A percentile compares a stretch with the other conserved stretches of the same genome.
Evolutionary conservation across 1,140 invertebrate genomes (phyloP).

Genomic region (Phthorimaea operculella): DNA sequence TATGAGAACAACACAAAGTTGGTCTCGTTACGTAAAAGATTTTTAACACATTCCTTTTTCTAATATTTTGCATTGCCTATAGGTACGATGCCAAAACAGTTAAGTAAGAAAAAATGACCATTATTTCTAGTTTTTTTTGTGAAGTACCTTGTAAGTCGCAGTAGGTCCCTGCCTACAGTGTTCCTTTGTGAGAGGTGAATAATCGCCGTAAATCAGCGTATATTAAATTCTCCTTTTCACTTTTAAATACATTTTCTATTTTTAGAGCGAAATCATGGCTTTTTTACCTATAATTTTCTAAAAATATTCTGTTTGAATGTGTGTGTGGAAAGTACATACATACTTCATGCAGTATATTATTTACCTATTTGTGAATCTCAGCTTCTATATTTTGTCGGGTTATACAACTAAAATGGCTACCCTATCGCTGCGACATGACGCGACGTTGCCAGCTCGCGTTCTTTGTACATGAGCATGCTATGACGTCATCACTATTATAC

Average conservation of each 20-base stretch:
- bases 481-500: conserved; percentile 20
- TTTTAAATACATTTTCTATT: too few relatives aligned
- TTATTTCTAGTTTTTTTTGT: too few relatives aligned
- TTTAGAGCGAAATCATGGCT: too few relatives aligned
- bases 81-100: too few relatives aligned
- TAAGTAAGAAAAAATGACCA: too few relatives aligned
- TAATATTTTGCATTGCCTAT: too few relatives aligned
- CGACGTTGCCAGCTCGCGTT: conserved; percentile 22
- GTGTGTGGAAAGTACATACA: not conserved
- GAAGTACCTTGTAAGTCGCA: too few relatives aligned
- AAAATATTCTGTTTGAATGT: not conserved
- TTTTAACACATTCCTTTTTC: not conserved
- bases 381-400: conserved; percentile 32
- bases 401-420: conserved; percentile 36
- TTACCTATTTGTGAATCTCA: not conserved
- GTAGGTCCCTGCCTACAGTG: too few relatives aligned
- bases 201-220: too few relatives aligned
- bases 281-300: too few relatives aligned
- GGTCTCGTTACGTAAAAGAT: not conserved
- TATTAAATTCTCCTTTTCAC: too few relatives aligned
- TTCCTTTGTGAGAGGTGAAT: too few relatives aligned
- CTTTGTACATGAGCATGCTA: conserved; percentile 6
- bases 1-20: conserved; percentile 16
- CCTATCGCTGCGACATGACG: conserved; percentile 12
- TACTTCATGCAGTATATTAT: not conserved